These are phyloP conservation scores for Galbula dea DNA, from an alignment of 2,113 vertebrate genomes.

Conservation along the genomic window DNA sequence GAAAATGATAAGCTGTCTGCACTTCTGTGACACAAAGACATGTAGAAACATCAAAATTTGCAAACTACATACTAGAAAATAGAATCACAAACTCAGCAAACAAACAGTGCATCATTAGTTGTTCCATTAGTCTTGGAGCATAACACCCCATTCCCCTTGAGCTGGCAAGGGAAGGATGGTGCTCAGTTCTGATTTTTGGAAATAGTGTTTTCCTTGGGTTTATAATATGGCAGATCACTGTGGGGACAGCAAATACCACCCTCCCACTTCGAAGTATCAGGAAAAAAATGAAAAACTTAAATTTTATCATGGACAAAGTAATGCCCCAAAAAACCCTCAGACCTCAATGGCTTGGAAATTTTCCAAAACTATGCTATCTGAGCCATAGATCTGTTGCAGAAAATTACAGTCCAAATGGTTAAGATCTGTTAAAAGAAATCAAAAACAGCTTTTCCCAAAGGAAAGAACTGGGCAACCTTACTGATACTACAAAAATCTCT, in stretches of 20 bases:
- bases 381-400: not conserved
- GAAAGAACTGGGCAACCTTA: not conserved
- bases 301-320: not conserved
- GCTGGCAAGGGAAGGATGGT: not conserved
- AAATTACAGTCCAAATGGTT: not conserved
- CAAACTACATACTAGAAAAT: not conserved
- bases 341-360: not conserved
- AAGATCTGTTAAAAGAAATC: not conserved
- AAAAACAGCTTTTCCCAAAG: not conserved
- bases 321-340: not conserved
- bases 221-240: not conserved
- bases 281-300: not conserved
- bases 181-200: not conserved
- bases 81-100: not conserved
- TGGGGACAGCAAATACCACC: not conserved
- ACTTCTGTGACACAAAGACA: not conserved
- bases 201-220: not conserved
- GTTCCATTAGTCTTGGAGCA: not conserved
- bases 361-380: not conserved
- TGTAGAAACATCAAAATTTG: not conserved
- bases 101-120: constrained; percentile 34
- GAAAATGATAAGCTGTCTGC: not conserved
- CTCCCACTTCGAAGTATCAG: not conserved
- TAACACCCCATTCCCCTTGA: constrained; percentile 7
- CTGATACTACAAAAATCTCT: not conserved